Conservation (phyloP, 2,113 vertebrate genomes). For the Jacana jacana region DNA sequence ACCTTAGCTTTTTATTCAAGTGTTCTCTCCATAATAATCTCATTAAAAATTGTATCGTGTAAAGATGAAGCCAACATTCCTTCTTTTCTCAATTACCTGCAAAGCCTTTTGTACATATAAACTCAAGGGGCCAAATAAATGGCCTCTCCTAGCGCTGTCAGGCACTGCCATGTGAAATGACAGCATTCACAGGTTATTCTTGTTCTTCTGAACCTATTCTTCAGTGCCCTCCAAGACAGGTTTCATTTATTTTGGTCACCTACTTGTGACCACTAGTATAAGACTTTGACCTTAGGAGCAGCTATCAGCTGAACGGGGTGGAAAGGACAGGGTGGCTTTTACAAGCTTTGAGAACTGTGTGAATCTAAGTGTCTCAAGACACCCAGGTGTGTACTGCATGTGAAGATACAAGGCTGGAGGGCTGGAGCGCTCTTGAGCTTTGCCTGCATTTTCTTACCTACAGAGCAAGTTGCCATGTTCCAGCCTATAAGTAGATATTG, state of each 20-base stretch:
- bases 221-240: not conserved
- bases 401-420: not conserved
- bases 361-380: not conserved
- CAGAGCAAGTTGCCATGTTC: not conserved
- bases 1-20: constrained; percentile 8
- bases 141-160: not conserved
- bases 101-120: not conserved
- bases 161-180: not conserved
- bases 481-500: not conserved
- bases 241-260: not conserved
- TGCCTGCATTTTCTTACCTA: not conserved
- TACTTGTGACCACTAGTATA: not conserved
- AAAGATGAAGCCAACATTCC: not conserved
- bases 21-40: constrained; percentile 16
- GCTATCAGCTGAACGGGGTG: not conserved
- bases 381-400: not conserved
- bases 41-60: constrained; percentile 4
- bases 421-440: not conserved
- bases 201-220: not conserved
- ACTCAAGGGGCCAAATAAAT: not conserved
- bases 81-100: not conserved
- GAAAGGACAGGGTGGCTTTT: not conserved
- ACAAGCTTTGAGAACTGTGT: not conserved
- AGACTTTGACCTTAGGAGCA: not conserved
- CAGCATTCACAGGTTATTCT: not conserved